Evolutionary conservation across 2,888 invertebrate genomes (phyloP).

Genomic region (Rhogogaster chlorosoma): DNA sequence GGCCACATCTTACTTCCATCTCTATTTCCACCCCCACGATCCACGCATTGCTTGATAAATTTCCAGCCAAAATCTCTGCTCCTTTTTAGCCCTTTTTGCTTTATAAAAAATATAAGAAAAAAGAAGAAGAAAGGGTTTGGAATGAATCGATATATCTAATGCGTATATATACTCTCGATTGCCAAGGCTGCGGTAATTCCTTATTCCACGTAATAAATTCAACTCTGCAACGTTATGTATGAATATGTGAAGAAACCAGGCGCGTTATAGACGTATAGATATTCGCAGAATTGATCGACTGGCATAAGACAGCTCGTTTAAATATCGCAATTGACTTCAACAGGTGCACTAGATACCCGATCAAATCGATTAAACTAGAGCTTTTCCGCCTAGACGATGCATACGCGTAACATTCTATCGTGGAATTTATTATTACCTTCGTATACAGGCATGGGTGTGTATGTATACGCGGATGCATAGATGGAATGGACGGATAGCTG

Average conservation of each 20-base stretch:
- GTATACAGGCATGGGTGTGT: not conserved
- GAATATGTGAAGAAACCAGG: not conserved
- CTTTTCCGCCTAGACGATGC: not conserved
- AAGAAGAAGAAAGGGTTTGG: no score
- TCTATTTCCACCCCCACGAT: no score
- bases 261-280: not conserved
- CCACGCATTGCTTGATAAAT: not conserved
- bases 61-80: not conserved
- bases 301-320: slow-evolving; percentile 37
- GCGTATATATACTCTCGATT: not conserved
- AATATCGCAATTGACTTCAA: not conserved
- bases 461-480: not conserved
- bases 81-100: no score
- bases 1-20: slow-evolving; percentile 58
- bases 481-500: not conserved
- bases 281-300: not conserved
- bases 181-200: not conserved
- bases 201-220: not conserved
- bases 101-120: no score
- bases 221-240: no score
- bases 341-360: not conserved
- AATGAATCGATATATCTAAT: no score
- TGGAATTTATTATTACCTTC: not conserved
- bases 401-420: not conserved
- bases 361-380: not conserved